Conservation (phyloP, 1,140 invertebrate genomes). For the Heterodera schachtii region DNA sequence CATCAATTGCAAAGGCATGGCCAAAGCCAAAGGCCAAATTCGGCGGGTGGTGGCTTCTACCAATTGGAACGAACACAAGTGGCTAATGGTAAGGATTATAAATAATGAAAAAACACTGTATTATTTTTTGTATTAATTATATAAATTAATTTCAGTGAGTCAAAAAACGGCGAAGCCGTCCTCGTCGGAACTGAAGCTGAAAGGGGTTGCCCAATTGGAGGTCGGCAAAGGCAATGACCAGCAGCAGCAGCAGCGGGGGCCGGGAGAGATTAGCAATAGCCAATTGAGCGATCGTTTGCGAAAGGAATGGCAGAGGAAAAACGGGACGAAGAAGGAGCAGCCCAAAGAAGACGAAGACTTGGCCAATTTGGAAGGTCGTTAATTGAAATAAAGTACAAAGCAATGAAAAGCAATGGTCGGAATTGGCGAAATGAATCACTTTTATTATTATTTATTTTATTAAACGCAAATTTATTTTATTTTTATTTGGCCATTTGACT, state of each 20-base stretch:
- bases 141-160: constrained; percentile 14
- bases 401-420: not conserved
- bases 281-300: not conserved
- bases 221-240: not conserved
- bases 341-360: constrained; percentile 20
- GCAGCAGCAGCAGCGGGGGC: no score
- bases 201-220: constrained; percentile 23
- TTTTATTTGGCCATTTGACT: not conserved
- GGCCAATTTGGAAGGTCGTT: constrained; percentile 25
- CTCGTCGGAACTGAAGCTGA: constrained; percentile 15
- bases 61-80: constrained; percentile 22
- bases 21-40: not conserved
- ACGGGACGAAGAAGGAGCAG: not conserved
- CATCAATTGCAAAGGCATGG: not conserved
- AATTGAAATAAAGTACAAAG: not conserved
- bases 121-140: no score
- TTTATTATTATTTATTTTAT: not conserved
- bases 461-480: not conserved
- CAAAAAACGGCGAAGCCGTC: constrained; percentile 4
- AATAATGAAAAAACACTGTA: not conserved
- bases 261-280: not conserved
- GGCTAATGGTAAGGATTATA: constrained; percentile 1
- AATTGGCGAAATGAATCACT: not conserved
- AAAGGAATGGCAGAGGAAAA: not conserved
- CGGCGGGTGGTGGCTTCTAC: constrained; percentile 11